Base-by-base conservation (phyloP, 1,140 invertebrate species). In the Coboldia fuscipes region DNA sequence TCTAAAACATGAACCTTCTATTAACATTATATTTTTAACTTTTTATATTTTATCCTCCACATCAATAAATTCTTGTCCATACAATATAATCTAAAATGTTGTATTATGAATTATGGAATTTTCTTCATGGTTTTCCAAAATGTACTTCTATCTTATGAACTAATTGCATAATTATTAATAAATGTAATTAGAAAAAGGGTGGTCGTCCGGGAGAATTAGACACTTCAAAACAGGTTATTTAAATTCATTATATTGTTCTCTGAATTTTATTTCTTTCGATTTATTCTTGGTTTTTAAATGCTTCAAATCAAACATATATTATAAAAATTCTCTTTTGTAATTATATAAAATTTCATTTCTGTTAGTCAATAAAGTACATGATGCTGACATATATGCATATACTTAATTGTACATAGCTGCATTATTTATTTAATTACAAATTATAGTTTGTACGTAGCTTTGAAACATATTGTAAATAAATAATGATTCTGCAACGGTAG, bases 131-230 rank as follows among this genome's bases (percentile, higher is more conserved):
- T n/a, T n/a, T n/a, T n/a, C n/a, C n/a, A n/a, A n/a, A n/a, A n/a
- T n/a, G n/a, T n/a, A n/a, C n/a, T n/a, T n/a, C n/a, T n/a, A n/a
- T n/a, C n/a, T n/a, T n/a, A n/a, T n/a, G n/a, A n/a, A n/a, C n/a
- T n/a, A n/a, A n/a, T n/a, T n/a, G n/a, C n/a, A n/a, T n/a, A n/a
- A n/a, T n/a, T n/a, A n/a, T n/a, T n/a, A n/a, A n/a, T n/a, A n/a
- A n/a, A n/a, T n/a, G 42, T 45, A 42, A 34, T 41, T 58, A 63
- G 57, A 54, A 47, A 49, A 63, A 59, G 45, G 50, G 50, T 44
- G 48, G 48, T 40, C 57, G 60, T 45, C 60, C 61, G 33, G 62
- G 60, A 41, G 57, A 59, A 58, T 57, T 63, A 53, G 52, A 58
- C 46, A 54, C 57, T 42, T 38, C 42, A 4, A 63, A 60, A 54